Evolutionary conservation across 1,140 invertebrate species (phyloP).

Genomic region (Acromyrmex heyeri): DNA sequence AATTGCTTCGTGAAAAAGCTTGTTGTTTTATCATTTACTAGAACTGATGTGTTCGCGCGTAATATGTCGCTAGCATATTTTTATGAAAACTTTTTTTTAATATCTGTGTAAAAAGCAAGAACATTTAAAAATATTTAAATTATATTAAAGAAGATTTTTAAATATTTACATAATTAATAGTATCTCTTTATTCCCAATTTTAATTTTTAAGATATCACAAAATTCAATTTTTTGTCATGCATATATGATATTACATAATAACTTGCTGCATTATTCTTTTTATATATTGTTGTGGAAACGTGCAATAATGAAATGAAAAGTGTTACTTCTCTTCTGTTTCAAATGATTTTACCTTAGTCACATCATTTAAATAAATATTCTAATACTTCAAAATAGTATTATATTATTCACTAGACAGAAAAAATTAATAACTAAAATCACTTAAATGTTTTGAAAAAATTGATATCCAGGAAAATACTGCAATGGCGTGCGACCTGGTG

Average conservation of each 20-base stretch:
- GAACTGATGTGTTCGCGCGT: not conserved
- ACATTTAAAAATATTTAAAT: not conserved
- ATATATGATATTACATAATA: not conserved
- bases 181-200: not conserved
- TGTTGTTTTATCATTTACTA: not conserved
- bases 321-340: not conserved
- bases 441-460: not conserved
- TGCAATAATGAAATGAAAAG: not conserved
- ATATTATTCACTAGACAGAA: not conserved
- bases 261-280: not conserved
- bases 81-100: not conserved
- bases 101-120: not conserved
- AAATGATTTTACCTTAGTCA: not conserved
- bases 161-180: not conserved
- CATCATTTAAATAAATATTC: not conserved
- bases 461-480: conserved; percentile 51
- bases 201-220: not conserved
- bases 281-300: not conserved
- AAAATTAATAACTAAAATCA: conserved; percentile 12
- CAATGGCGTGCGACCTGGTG: conserved; percentile 60
- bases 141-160: not conserved
- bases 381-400: not conserved
- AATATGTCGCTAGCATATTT: not conserved
- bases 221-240: not conserved
- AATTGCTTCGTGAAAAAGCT: conserved; percentile 16